Base-by-base conservation (phyloP, 2,888 invertebrate genomes). In the Amphipyra berbera region DNA sequence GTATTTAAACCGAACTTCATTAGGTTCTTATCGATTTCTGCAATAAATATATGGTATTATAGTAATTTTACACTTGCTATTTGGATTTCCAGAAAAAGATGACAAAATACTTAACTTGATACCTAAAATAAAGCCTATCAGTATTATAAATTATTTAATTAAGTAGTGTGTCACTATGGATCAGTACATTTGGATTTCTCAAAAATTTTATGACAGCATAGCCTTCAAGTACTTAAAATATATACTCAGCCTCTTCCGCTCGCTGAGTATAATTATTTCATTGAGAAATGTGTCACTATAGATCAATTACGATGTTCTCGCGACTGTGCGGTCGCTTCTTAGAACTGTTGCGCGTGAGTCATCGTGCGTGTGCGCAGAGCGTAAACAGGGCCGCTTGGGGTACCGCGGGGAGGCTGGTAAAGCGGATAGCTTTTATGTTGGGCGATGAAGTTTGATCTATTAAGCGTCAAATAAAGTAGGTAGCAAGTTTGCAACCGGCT, bases 341-440 rank as follows among this genome's bases (percentile, higher is more conserved):
- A 38, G 63, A 59, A 62, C 9, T 8, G 33, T 21, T 21, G 42
- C 15, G 21, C 4, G 45, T 50, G 40, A 45, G 14, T 50, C 50
- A 37, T 9, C 42, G 45, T 46, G 49, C 61, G 61, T 33, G 14
- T 7, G 53, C 49, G 61, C 59, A 46, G 27, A 42, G 33, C 12
- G 61, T 61, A 57, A 57, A 57, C 57, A 61, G 9, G 21, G 12
- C 13, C 1, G 46, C 27, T 1, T 7, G 59, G 12, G 47, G 60
- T 53, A 48, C 47, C 27, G 14, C 9, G 12, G 52, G 47, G 61
- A 48, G 57, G 48, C 33, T 45, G 48, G 27, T 7, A 38, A 13
- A 33, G 10, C n/a, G 14, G 13, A 13, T 6, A 1, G 6, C 7
- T 15, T 10, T 37, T 15, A 6, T 48, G 13, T 12, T 30, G 6